phyloP scores from a whole-genome alignment of 2,888 invertebrate species.

The Eilema caniola region DNA sequence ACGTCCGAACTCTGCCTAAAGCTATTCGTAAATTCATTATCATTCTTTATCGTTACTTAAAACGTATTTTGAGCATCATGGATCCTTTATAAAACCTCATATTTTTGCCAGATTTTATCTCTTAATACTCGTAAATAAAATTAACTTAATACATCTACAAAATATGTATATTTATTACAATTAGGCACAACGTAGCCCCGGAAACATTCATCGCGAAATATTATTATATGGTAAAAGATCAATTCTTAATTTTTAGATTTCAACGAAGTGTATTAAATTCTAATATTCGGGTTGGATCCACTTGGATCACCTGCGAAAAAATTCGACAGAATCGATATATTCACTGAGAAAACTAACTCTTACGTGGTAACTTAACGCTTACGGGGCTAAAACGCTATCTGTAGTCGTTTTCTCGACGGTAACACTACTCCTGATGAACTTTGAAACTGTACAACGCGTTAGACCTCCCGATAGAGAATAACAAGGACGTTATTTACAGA shows the following conservation, averaged over 20 bases:
- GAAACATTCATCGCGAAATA: slow-evolving; percentile 87
- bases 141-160: slow-evolving; percentile 82
- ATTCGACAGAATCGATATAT: slow-evolving; percentile 70
- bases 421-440: slow-evolving; percentile 77
- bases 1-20: slow-evolving; percentile 65
- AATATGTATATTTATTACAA: slow-evolving; percentile 82
- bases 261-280: slow-evolving; percentile 80
- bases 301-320: slow-evolving; percentile 66
- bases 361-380: slow-evolving; percentile 86
- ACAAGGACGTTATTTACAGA: slow-evolving; percentile 78
- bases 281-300: slow-evolving; percentile 75
- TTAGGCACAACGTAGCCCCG: slow-evolving; percentile 78
- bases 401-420: slow-evolving; percentile 80
- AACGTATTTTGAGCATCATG: slow-evolving; percentile 81
- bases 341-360: slow-evolving; percentile 82
- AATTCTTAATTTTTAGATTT: slow-evolving; percentile 81
- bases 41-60: slow-evolving; percentile 65
- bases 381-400: slow-evolving; percentile 82
- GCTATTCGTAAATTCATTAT: slow-evolving; percentile 69
- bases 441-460: slow-evolving; percentile 74
- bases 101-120: slow-evolving; percentile 79
- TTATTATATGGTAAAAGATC: slow-evolving; percentile 83
- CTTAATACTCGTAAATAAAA: slow-evolving; percentile 82
- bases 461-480: slow-evolving; percentile 65
- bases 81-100: slow-evolving; percentile 66